Base-by-base conservation (phyloP, 2,888 invertebrate genomes). In the Torymus aiolomorphi region DNA sequence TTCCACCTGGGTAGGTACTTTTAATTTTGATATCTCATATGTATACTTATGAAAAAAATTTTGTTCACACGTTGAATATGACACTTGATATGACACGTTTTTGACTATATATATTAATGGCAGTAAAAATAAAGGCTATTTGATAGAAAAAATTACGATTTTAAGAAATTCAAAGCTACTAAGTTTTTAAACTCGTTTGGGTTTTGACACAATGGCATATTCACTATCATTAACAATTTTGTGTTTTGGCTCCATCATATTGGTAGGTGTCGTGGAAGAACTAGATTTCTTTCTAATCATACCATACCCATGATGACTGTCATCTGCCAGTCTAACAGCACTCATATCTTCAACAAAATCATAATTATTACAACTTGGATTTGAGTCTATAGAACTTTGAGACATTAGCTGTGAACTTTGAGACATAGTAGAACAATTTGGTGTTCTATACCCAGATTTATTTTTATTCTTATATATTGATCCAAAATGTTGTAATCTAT, bases 151-250 rank as follows among this genome's bases (percentile, higher is more conserved):
- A 14, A 18, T 51, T 59, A 70, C 51, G 71, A 75, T 71, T 80
- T n/a, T 76, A 76, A 72, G 72, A 54, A 80, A 76, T 71, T 70
- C 56, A 80, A 80, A 76, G 76, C 72, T 56, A 76, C 49, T 61
- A 20, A 61, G 31, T 61, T 80, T 73, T 77, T 57, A 82, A 82
- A 96, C 96, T 91, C 94, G 93, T 93, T 96, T 96, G 87, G 96
- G 95, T 91, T 96, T 96, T 88, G 96, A 96, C 78, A 96, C 95
- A 87, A 96, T 93, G 82, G 96, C 96, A 91, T 96, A 96, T 86
- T 95, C 95, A 82, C 94, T 93, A 76, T 96, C 94, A 88, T 96
- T 96, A 84, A 94, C 94, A 85, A 93, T 93, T 87, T 94, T 94
- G 88, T 95, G 95, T 86, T 92, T 93, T 54, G 95, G 91, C 84